Percentiles rank a stretch among this genome's conserved stretches.
Evolutionary conservation across 2,888 invertebrate genomes (phyloP).

Genomic region (Diarsia dahlii): DNA sequence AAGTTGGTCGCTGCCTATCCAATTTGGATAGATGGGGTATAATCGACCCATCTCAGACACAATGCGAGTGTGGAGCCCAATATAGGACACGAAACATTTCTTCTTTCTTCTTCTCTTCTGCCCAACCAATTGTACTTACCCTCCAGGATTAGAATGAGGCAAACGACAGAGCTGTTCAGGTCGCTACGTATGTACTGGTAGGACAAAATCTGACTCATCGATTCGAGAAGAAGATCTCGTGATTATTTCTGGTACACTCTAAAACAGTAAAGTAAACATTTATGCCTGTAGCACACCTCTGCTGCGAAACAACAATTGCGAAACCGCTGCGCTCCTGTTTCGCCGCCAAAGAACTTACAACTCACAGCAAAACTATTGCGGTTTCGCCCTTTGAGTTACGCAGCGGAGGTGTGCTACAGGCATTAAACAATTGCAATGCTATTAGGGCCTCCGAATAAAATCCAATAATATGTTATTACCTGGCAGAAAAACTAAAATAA

Average conservation of each 20-base stretch:
- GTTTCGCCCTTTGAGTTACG: too few species aligned
- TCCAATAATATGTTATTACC: neutral
- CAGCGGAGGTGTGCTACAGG: too few species aligned
- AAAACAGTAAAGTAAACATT: neutral
- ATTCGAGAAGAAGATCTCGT: neutral
- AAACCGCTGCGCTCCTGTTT: too few species aligned
- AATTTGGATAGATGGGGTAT: neutral
- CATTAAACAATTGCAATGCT: too few species aligned
- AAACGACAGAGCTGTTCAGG: neutral
- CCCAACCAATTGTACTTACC: neutral
- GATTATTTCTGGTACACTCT: neutral
- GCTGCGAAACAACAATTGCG: too few species aligned
- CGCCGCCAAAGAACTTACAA: too few species aligned
- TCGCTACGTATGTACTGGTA: neutral
- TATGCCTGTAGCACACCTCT: too few species aligned
- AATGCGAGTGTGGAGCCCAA: neutral
- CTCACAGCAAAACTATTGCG: too few species aligned
- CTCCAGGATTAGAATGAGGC: neutral
- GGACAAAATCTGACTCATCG: neutral
- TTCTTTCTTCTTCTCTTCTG: neutral
- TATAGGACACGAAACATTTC: neutral
- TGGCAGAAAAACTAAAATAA: neutral
- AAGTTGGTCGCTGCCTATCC: neutral
- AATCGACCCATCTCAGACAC: neutral
- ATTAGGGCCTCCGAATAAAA: neutral